Conservation (phyloP, 2,113 vertebrate species). For the Festucalex cinctus region DNA sequence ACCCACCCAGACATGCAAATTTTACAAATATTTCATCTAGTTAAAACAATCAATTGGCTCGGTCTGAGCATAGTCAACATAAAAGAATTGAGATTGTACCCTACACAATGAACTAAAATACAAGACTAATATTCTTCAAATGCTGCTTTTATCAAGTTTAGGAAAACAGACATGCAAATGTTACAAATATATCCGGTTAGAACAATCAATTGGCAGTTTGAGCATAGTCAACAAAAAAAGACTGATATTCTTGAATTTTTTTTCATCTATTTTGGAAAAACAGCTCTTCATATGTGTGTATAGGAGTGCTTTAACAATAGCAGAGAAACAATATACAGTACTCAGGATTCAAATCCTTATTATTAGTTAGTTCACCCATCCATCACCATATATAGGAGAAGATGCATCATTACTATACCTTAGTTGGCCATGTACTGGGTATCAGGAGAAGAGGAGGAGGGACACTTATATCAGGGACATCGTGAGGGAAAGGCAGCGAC, state of each 20-base stretch:
- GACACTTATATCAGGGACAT: not conserved
- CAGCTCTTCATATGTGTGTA: not conserved
- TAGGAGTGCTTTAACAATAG: not conserved
- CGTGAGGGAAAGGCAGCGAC: not conserved
- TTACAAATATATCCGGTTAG: not conserved
- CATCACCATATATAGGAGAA: not conserved
- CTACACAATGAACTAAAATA: not conserved
- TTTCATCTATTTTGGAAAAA: not conserved
- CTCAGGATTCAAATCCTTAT: not conserved
- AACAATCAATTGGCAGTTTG: not conserved
- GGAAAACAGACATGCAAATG: too few relatives aligned
- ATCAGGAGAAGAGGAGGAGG: not conserved
- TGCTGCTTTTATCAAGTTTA: not conserved
- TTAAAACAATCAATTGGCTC: not conserved
- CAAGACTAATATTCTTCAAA: not conserved
- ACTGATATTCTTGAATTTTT: not conserved
- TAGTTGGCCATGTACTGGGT: not conserved
- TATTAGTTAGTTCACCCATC: not conserved
- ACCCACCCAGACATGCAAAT: too few relatives aligned
- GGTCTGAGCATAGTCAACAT: not conserved
- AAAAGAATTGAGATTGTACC: not conserved
- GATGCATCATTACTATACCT: not conserved
- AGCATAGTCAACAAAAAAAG: not conserved
- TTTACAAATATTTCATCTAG: not conserved
- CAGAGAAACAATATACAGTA: not conserved